Conservation (phyloP, 2,113 vertebrate genomes). For the Cyphomyrus discorhynchus region DNA sequence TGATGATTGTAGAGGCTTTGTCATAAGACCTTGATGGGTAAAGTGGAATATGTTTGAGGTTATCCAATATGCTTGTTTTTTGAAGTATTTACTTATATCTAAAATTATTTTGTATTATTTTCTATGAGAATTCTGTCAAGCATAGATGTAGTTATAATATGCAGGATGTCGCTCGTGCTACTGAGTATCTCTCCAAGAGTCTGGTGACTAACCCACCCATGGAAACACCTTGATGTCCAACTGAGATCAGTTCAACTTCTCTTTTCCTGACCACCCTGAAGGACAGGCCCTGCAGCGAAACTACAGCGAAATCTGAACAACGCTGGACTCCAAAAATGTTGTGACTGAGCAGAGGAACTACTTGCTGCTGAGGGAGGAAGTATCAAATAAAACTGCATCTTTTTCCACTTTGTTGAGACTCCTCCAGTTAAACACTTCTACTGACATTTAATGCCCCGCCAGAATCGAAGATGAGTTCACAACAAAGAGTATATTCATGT, state of each 20-base stretch:
- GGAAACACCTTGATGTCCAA: constrained; percentile 41
- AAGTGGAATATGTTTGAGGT: not conserved
- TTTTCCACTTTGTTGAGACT: constrained; percentile 46
- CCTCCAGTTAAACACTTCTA: constrained; percentile 31
- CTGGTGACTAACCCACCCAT: constrained; percentile 31
- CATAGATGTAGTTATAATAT: not conserved
- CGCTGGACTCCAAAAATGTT: constrained; percentile 54
- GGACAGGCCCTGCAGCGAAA: constrained; percentile 25
- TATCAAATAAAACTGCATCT: constrained; percentile 58
- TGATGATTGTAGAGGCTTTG: not conserved
- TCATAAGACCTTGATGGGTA: not conserved
- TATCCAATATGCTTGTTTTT: not conserved
- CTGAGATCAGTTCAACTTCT: constrained; percentile 44
- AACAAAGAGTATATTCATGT: constrained; percentile 44
- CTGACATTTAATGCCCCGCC: constrained; percentile 36
- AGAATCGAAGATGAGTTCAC: constrained; percentile 26
- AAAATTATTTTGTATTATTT: not conserved
- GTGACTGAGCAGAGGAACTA: constrained; percentile 56
- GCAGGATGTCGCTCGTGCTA: not conserved
- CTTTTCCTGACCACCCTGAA: constrained; percentile 55
- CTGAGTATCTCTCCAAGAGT: not conserved
- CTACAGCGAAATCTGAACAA: constrained; percentile 28
- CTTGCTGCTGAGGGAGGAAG: constrained; percentile 55
- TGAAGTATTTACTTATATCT: not conserved
- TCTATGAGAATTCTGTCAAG: not conserved